Base-by-base conservation (phyloP, 2,888 invertebrate genomes). In the Sarcophaga variegata region DNA sequence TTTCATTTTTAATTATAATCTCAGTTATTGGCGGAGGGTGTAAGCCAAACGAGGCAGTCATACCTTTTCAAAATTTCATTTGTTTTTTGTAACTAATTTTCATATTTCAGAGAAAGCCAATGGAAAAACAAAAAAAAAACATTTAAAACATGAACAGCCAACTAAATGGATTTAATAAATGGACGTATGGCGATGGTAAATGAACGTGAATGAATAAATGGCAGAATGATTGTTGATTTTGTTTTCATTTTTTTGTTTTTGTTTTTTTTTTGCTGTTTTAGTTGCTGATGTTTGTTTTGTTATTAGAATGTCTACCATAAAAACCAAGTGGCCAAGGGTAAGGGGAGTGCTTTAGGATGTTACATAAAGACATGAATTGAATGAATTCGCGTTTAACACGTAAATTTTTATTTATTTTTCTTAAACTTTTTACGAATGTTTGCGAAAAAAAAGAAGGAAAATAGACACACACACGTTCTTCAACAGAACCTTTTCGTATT, bases 331-430 rank as follows among this genome's bases (percentile, higher is more conserved):
- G 54, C 54, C 12, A 66, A 66, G 37, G 64, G 27, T 22, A 14
- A 47, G 22, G 12, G 17, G 47, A 11, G 14, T 60, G 22, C 14
- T 22, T 54, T 63, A 45, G 47, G 67, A 71, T 60, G 66, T 62
- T 62, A 69, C 60, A 75, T 70, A 37, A 22, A 70, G 70, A 62
- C 69, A 81, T 70, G 75, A 78, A 67, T 60, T 81, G 72, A 75
- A 81, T 70, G 75, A 78, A 67, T 60, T 81, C 78, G 60, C 77
- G 66, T 77, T 77, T 70, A 60, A 71, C 76, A 82, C 71, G 77
- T 83, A 83, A 83, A 78, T 54, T 22, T 77, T 71, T 82, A 64
- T 82, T 82, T 82, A 76, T 71, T 71, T 67, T 67, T 49, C 75
- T 62, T 75, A 20, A 67, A 81, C 60, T 69, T 69, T 75, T 69